Evolutionary conservation across 2,888 invertebrate genomes (phyloP).

Genomic region (Scaptomyza cyrtandrae): DNA sequence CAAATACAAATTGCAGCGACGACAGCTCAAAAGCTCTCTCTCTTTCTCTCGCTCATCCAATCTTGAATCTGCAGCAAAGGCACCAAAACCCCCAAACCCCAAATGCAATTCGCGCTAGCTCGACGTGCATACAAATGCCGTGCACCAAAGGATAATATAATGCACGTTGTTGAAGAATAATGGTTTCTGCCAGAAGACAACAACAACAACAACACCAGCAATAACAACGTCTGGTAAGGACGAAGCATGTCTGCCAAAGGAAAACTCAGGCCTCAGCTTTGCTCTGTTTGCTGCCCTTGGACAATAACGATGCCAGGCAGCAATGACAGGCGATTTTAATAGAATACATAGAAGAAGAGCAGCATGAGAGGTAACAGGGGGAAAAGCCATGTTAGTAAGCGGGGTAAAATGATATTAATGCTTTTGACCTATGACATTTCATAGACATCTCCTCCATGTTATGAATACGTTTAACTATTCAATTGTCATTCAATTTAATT

Average conservation of each 20-base stretch:
- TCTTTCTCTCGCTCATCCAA: slow-evolving; percentile 1
- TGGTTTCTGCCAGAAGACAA: slow-evolving; percentile 75
- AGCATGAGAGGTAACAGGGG: not conserved
- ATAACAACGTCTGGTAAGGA: slow-evolving; percentile 58
- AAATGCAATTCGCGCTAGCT: slow-evolving; percentile 72
- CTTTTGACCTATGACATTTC: slow-evolving; percentile 45
- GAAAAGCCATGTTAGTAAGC: slow-evolving; percentile 9
- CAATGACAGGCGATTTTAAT: slow-evolving; percentile 83
- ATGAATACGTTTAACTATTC: slow-evolving; percentile 47
- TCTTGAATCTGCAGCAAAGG: slow-evolving; percentile 6
- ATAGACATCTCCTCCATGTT: slow-evolving; percentile 14
- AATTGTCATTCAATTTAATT: slow-evolving; percentile 37
- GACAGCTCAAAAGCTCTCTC: slow-evolving; percentile 74
- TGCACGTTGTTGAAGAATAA: slow-evolving; percentile 77
- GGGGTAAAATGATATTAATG: slow-evolving; percentile 47
- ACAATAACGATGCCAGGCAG: slow-evolving; percentile 71
- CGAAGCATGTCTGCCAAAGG: slow-evolving; percentile 69
- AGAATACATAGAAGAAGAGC: slow-evolving; percentile 58
- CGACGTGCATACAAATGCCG: slow-evolving; percentile 74
- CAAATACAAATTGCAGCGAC: slow-evolving; percentile 81
- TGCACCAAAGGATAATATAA: slow-evolving; percentile 70
- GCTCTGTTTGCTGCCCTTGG: slow-evolving; percentile 37
- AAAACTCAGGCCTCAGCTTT: slow-evolving; percentile 13
- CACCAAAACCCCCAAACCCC: slow-evolving; percentile 49
- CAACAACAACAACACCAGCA: slow-evolving; percentile 4